Base-by-base conservation (phyloP, 2,113 vertebrate species). In the Microtus ochrogaster region DNA sequence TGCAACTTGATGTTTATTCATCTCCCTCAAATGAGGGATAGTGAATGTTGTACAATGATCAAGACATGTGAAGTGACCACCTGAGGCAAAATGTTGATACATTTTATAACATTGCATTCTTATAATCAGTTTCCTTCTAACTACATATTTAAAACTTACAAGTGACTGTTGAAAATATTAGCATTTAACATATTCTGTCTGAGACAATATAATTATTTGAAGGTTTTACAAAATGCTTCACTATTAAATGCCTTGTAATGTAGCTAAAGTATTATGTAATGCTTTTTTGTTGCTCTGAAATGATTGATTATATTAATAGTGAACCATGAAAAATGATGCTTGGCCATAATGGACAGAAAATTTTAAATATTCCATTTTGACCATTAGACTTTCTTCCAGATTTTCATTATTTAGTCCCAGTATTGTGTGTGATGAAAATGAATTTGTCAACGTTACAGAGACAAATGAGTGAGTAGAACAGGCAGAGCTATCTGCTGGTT, bases 371-470 rank as follows among this genome's bases (percentile, higher is more conserved):
- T 99, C 98, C 91, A 97, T 98, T 98, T 99, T 98, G 97, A 98
- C 98, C 98, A 98, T 97, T 93, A 98, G 95, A 95, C 98, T 97
- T 96, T 99, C n/a, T 97, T 97, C 72, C 97, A 98, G 98, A 98
- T 98, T 99, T 99, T 99, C 98, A 99, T 99, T 99, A 99, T 99
- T 98, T 98, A 97, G 97, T 98, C 89, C 98, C 97, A 98, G 98
- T 96, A 99, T 98, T 99, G 98, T 99, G 99, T 99, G 98, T 99
- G 99, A 98, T 98, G 97, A 97, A 99, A 99, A 99, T 98, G 98
- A 99, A 99, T 99, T 99, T 98, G 99, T 99, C 99, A 99, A 97
- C 98, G 98, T 98, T 98, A 97, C 98, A 98, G 98, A 99, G 99
- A 99, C 98, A 99, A 99, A 99, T 99, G 99, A 98, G 97, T 98